A percentile compares a stretch with the other conserved stretches of the same genome.
phyloP scores from a whole-genome alignment of 2,888 invertebrate species.

The Drosophila buzzatii region DNA sequence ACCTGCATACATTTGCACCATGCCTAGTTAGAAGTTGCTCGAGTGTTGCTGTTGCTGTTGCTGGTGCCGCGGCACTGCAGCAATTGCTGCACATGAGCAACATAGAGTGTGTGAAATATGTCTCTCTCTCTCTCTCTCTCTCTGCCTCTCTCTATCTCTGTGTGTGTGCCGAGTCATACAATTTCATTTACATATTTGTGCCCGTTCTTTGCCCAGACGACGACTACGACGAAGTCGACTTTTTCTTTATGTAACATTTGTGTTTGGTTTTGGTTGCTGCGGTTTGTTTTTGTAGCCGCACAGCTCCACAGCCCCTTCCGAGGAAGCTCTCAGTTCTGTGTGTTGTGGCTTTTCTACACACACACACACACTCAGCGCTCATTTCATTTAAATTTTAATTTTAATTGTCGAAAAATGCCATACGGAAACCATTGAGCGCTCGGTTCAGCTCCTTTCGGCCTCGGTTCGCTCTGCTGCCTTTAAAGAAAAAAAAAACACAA shows the following conservation, averaged over 20 bases:
- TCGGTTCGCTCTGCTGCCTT: constrained; percentile 52
- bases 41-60: constrained; percentile 52
- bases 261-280: constrained; percentile 77
- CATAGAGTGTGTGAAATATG: constrained; percentile 7
- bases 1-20: constrained; percentile 67
- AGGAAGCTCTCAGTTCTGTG: constrained; percentile 20
- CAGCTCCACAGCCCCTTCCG: neutral
- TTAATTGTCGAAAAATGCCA: constrained; percentile 81
- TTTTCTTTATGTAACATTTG: constrained; percentile 79
- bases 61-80: constrained; percentile 59
- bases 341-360: constrained; percentile 73
- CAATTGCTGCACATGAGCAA: constrained; percentile 46
- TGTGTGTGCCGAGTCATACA: constrained; percentile 63
- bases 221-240: constrained; percentile 66
- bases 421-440: constrained; percentile 63
- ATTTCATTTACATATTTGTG: constrained; percentile 79
- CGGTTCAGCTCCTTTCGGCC: constrained; percentile 46
- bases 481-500: constrained; percentile 22
- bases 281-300: constrained; percentile 68
- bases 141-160: neutral
- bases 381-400: constrained; percentile 78
- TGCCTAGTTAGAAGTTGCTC: constrained; percentile 64
- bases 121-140: constrained; percentile 2
- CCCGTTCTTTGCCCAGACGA: constrained; percentile 66
- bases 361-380: constrained; percentile 40